Base-by-base conservation (phyloP, 2,888 invertebrate species). In the Nesidiocoris tenuis region DNA sequence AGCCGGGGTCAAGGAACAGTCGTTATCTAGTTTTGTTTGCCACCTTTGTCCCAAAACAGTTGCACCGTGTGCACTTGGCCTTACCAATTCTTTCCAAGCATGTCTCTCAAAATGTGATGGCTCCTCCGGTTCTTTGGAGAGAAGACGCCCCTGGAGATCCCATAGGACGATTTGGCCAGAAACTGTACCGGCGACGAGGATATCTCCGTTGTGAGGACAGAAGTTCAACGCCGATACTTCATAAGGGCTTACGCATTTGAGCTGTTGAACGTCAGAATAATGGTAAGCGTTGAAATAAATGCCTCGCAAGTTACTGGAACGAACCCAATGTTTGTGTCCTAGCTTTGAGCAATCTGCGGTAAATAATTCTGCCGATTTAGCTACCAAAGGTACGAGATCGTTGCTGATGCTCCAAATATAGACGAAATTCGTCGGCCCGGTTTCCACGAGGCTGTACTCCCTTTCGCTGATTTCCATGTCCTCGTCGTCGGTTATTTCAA, bases 81-180 rank as follows among this genome's bases (percentile, higher is more conserved):
- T 39, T 71, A 77, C 77, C 75, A 77, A 55, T 24, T 74, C 65
- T 70, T 74, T 75, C 18, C 70, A 55, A n/a, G 63, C 74, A 21
- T 72, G 25, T 56, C 61, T 22, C 55, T 78, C 74, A 55, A 74
- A 67, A 21, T 68, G 25, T 22, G 61, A 56, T 3, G 56, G 59
- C 22, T 74, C 65, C 16, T 21, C 5, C 1, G 56, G 18, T 16
- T 57, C 18, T 19, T 25, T 55, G 18, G 72, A 17, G 0, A 56
- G 66, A 0, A 75, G 65, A 3, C 21, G 18, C 9, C 79, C 79
- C 5, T 77, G 78, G 2, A 83, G 79, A 77, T 83, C 82, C 85
- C 85, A 85, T 7, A 85, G 54, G 3, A 83, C 78, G 16, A 85
- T 79, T 74, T 82, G 84, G 0, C 85, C 85, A 54, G 81, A 82